Evolutionary conservation across 1,140 invertebrate genomes (phyloP), one percentile per base, ranked within the genome.

Genomic region (Octopus bimaculoides): DNA sequence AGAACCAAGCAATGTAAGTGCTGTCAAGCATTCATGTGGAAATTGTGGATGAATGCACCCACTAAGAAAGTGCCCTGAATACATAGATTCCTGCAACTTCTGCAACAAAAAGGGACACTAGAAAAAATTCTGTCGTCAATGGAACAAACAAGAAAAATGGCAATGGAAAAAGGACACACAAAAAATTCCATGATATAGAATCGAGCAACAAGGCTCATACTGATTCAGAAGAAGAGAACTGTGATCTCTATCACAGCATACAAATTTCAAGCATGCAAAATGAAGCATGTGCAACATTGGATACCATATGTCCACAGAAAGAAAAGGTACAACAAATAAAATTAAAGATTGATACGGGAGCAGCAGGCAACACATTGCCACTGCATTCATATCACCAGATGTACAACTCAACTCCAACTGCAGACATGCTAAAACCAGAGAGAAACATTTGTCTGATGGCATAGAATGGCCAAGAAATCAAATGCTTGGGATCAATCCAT

Each of bases 331-430:
- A 74, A 54, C 26, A 41, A 17, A 41, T 81, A 14, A 73, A 54
- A 17, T 52, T 79, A 17, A 79, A 79, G n/a, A 66, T 79, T 5
- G 78, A 81, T 52, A 79, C 80, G 8, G 73, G 80, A 17, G 80
- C 80, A 41, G 52, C 77, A 74, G 74, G 80, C 14, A 81, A 81
- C 53, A 81, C 78, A 14, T 54, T 81, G 14, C 81, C 78, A 41
- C 4, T 77, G 5, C 7, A 8, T 4, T 77, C 75, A 26, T 79
- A 52, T 66, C 14, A 26, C 26, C 81, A 81, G 55, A 79, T 81
- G 78, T 81, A 54, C n/a, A 56, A 75, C n/a, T 14, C 74, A 14
- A 73, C 8, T 17, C 52, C 78, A 12, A 17, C 14, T 5, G 52
- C 55, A 4, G 14, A 12, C 14, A 78, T 41, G 14, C 17, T 79